Evolutionary conservation across 1,140 invertebrate species (phyloP), one percentile per base, ranked within the genome.

Genomic region (Apis laboriosa): DNA sequence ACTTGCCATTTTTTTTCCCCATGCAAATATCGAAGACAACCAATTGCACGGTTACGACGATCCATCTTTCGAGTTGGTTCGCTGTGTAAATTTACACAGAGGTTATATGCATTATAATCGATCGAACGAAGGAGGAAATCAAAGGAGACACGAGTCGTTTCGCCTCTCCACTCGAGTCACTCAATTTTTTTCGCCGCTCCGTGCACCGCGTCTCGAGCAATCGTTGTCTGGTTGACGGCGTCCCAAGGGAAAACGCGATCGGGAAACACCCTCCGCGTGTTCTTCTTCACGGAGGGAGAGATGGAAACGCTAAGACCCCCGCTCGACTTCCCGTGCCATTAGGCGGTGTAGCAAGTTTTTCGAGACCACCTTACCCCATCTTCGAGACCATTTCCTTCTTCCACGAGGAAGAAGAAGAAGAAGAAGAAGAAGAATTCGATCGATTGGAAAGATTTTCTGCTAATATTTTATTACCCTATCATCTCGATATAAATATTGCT

Each of bases 131-230:
- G 15, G 43, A 51, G 43, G 11, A 24, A 71, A 71, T 71, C 68
- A 53, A 71, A 71, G 13, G 9, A 24, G 49, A 24, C n/a, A 71
- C 68, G 68, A 34, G 4, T 71, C 21, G 13, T 51, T 34, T 43
- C 49, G 11, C 9, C n/a, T 51, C 49, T 49, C 43, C 15, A 17
- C 2, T 8, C 15, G n/a, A 53, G 49, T 24, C 34, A 15, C 15
- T 12, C 58, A n/a, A 51, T 63, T 75, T 63, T 43, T 24, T 60
- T 63, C 15, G 1, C 58, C 0, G 12, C 12, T 7, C 9, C 21
- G 66, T 11, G 53, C 66, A 21, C 51, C 15, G 68, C 56, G 64
- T 77, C 64, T 34, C 24, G 70, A 60, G 76, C 76, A 78, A 78
- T 78, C 66, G 66, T 17, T 51, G 64, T 60, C 64, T 77, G 17